phyloP scores from a whole-genome alignment of 2,888 invertebrate species.

The Stenoptilia bipunctidactyla region DNA sequence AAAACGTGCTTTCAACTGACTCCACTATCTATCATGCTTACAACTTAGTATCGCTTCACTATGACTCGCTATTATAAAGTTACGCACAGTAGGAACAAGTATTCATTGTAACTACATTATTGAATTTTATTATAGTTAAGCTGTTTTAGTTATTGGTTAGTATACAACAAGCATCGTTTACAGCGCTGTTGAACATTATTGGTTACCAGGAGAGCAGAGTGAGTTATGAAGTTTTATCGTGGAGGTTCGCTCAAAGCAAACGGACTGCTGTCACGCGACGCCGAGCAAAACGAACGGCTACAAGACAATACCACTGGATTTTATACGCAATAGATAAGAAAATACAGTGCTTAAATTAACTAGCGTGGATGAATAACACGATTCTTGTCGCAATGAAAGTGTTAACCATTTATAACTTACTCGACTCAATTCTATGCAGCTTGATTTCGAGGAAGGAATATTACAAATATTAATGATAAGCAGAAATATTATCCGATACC shows the following conservation, averaged over 20 bases:
- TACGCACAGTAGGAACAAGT: not conserved
- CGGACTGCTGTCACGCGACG: constrained; percentile 47
- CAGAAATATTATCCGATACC: too few relatives aligned
- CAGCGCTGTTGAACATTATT: constrained; percentile 22
- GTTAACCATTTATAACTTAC: not conserved
- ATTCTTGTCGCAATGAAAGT: not conserved
- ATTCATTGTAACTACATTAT: not conserved
- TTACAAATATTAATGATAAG: too few relatives aligned
- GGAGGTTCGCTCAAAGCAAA: constrained; percentile 28
- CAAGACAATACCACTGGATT: constrained; percentile 37
- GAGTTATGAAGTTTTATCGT: constrained; percentile 47
- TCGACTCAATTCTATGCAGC: too few relatives aligned
- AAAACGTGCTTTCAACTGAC: constrained; percentile 37
- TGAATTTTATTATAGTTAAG: not conserved
- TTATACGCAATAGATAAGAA: constrained; percentile 49
- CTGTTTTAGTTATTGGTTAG: too few relatives aligned
- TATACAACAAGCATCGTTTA: not conserved
- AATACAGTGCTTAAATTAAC: constrained; percentile 48
- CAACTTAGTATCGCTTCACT: constrained; percentile 1
- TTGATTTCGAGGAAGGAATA: too few relatives aligned
- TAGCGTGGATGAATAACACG: constrained; percentile 26
- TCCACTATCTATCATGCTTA: constrained; percentile 46
- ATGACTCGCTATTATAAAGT: not conserved
- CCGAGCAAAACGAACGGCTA: constrained; percentile 30
- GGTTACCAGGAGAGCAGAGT: constrained; percentile 25